These are phyloP conservation scores for Eristalinus sepulchralis DNA, from an alignment of 2,888 invertebrate genomes.

Conservation along the genomic window DNA sequence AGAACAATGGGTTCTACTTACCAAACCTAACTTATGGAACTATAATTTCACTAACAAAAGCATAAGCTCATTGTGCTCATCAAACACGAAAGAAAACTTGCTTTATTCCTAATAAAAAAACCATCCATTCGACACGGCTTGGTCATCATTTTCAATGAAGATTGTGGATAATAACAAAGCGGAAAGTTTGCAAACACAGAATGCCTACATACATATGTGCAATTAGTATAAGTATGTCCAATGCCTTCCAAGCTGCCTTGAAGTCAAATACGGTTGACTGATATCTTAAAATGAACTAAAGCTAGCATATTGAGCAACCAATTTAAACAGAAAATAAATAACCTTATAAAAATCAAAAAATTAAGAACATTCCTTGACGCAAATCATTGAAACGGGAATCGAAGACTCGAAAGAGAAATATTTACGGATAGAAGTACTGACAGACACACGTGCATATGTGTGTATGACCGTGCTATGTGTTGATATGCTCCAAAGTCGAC, in stretches of 20 bases:
- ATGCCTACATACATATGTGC: neutral
- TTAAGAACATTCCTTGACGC: constrained; percentile 30
- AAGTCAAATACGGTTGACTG: constrained; percentile 40
- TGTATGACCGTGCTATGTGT: neutral
- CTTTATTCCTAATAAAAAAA: too few species aligned
- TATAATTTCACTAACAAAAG: too few species aligned
- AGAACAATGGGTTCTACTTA: too few species aligned
- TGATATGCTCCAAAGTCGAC: neutral
- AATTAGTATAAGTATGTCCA: constrained; percentile 37
- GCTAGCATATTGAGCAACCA: neutral
- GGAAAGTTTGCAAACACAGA: constrained; percentile 5
- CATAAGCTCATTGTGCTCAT: too few species aligned
- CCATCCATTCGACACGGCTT: too few species aligned
- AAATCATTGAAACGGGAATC: constrained; percentile 45
- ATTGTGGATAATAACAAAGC: constrained; percentile 24
- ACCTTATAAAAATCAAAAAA: constrained; percentile 7
- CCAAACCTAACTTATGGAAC: too few species aligned
- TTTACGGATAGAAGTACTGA: neutral
- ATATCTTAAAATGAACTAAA: constrained; percentile 1
- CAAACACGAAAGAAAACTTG: too few species aligned
- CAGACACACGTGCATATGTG: neutral
- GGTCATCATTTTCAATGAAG: constrained; percentile 21
- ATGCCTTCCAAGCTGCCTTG: constrained; percentile 38
- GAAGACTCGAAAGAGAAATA: constrained; percentile 15
- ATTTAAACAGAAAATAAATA: constrained; percentile 21